phyloP scores from a whole-genome alignment of 53 echinoderm and acorn worm species.

The Paracentrotus lividus region DNA sequence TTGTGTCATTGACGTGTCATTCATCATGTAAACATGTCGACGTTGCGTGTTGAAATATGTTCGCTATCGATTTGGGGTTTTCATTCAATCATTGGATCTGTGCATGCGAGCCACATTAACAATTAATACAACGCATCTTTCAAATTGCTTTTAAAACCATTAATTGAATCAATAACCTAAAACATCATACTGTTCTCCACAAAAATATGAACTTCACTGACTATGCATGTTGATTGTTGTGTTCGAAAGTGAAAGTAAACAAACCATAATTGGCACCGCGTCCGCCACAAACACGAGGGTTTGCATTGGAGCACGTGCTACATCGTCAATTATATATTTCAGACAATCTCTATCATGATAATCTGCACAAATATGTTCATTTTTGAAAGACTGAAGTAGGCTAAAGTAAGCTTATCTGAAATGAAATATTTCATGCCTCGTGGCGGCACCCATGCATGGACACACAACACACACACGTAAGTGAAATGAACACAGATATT shows the following conservation, averaged over 20 bases:
- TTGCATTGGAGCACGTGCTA: background rate
- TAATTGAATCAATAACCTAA: too few relatives aligned
- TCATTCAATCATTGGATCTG: too few relatives aligned
- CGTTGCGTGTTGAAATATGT: too few relatives aligned
- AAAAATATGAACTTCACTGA: too few relatives aligned
- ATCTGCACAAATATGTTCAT: background rate
- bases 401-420: too few relatives aligned
- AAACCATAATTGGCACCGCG: background rate
- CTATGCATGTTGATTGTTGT: too few relatives aligned
- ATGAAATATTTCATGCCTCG: background rate
- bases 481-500: background rate
- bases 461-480: background rate
- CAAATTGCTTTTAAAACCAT: too few relatives aligned
- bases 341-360: background rate
- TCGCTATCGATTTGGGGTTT: too few relatives aligned
- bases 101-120: too few relatives aligned
- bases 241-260: background rate
- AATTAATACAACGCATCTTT: too few relatives aligned
- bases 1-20: background rate
- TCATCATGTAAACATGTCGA: too few relatives aligned
- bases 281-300: background rate
- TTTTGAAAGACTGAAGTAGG: background rate
- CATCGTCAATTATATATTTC: background rate
- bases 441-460: background rate
- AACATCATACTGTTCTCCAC: too few relatives aligned